Conservation (phyloP, 2,113 vertebrate species). For the Numida meleagris region DNA sequence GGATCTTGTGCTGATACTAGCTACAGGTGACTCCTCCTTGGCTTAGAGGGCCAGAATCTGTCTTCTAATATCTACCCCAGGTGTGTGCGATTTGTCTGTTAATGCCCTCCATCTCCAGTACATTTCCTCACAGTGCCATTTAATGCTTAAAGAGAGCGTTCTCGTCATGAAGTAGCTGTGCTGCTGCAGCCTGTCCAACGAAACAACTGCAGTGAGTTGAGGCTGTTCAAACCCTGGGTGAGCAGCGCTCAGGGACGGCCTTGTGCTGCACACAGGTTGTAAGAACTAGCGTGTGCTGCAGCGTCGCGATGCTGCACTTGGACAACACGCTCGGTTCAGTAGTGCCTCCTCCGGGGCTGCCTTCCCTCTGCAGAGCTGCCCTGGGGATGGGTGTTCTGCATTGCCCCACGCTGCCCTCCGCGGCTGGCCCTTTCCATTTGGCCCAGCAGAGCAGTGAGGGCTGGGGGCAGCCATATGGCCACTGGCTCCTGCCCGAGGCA, state of each 20-base stretch:
- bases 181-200: neutral
- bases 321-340: accelerated
- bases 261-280: accelerated
- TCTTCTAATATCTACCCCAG: neutral
- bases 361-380: accelerated
- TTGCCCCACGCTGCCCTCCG: accelerated
- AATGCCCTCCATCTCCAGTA: neutral
- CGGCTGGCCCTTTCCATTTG: neutral
- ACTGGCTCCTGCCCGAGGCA: accelerated
- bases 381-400: accelerated
- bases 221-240: neutral
- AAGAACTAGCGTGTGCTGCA: accelerated
- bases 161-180: neutral
- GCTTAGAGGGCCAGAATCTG: neutral
- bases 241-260: neutral
- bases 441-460: neutral
- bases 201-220: neutral
- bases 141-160: neutral
- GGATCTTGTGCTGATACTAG: neutral
- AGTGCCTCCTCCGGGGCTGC: accelerated
- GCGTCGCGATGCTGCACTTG: accelerated
- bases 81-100: neutral
- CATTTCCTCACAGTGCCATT: neutral
- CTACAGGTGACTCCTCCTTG: neutral
- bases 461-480: neutral